These are phyloP conservation scores for Daphoenositta chrysoptera DNA, from an alignment of 2,113 vertebrate species.

Conservation along the genomic window DNA sequence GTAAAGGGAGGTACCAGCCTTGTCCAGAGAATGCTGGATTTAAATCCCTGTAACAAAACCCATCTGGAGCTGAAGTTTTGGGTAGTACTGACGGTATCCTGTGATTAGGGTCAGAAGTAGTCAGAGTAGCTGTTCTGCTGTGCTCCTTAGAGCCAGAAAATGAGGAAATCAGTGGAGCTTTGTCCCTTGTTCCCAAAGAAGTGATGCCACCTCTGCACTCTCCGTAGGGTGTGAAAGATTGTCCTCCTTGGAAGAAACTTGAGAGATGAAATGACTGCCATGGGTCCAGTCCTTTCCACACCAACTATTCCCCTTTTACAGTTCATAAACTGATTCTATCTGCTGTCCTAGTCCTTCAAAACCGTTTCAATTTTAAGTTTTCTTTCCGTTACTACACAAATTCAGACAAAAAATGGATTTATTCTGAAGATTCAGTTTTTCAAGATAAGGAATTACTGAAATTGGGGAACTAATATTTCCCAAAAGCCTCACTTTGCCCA, in stretches of 20 bases:
- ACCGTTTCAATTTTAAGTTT: background rate
- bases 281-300: background rate
- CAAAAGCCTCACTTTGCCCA: background rate
- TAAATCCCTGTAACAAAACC: background rate
- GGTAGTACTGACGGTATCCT: background rate
- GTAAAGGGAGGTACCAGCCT: background rate
- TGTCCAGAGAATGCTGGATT: background rate
- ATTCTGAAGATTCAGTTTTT: background rate
- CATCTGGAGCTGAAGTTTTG: background rate
- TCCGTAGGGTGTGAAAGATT: background rate
- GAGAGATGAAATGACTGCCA: background rate
- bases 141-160: background rate
- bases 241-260: background rate
- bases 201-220: fast-evolving
- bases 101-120: background rate
- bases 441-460: background rate
- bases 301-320: background rate
- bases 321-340: background rate
- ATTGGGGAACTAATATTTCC: background rate
- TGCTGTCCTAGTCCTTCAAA: background rate
- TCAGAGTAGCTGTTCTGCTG: background rate
- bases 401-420: background rate
- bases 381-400: background rate
- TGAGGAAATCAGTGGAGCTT: background rate
- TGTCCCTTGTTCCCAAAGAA: background rate